A percentile compares a stretch with the other conserved stretches of the same genome.
Conservation (phyloP, 2,113 vertebrate genomes). For the Carollia perspicillata region DNA sequence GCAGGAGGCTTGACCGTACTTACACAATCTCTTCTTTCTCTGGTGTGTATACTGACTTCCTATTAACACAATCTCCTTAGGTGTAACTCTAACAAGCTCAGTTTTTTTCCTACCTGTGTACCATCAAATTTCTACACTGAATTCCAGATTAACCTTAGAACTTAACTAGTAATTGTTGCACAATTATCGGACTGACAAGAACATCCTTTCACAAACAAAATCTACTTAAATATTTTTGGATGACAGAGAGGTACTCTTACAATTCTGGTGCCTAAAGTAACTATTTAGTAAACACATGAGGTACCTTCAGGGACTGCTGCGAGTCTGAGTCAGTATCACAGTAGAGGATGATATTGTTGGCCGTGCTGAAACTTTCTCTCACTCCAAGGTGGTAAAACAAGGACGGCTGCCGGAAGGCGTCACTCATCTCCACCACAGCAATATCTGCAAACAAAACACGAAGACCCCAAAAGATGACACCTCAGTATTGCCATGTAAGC, state of each 20-base stretch:
- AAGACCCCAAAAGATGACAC: background rate
- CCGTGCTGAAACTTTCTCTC: constrained; percentile 98
- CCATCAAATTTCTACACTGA: background rate
- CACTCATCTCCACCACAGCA: constrained; percentile 97
- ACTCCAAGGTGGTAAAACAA: constrained; percentile 98
- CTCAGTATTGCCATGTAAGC: background rate
- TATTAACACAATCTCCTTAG: background rate
- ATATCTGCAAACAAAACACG: constrained; percentile 87
- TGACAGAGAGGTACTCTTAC: background rate
- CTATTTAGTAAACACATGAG: background rate
- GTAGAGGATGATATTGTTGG: constrained; percentile 98
- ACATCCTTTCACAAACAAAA: background rate
- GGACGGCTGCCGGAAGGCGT: constrained; percentile 97
- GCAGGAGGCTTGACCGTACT: background rate
- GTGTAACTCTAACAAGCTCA: background rate
- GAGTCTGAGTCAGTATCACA: constrained; percentile 94
- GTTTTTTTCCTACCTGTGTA: background rate
- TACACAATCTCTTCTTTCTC: background rate
- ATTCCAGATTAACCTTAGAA: background rate
- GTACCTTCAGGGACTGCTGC: constrained; percentile 96
- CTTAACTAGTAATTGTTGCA: background rate
- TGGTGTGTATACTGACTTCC: background rate
- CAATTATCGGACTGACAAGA: background rate
- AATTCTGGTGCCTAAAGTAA: background rate
- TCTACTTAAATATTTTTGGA: background rate